These are phyloP conservation scores for Cyprinodon variegatus DNA, from an alignment of 2,113 vertebrate genomes.

Conservation along the genomic window DNA sequence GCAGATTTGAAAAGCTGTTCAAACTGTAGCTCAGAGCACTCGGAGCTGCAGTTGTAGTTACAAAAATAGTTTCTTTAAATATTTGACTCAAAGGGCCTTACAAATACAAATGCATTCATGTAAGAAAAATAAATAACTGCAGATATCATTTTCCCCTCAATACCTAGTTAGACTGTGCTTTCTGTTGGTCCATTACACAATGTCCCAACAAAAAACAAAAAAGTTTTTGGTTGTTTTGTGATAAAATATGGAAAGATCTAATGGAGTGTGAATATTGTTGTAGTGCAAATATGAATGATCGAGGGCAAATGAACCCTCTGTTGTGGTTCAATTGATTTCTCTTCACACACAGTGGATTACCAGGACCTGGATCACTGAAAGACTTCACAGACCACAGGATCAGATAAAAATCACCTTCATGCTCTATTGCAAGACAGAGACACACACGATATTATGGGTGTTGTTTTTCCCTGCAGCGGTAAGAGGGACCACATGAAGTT, in stretches of 20 bases:
- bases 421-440: conserved; percentile 18
- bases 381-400: conserved; percentile 4
- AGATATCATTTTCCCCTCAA: too few species aligned
- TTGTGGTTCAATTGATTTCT: background rate
- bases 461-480: conserved; percentile 28
- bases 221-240: background rate
- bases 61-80: too few species aligned
- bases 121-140: too few species aligned
- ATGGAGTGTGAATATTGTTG: background rate
- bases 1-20: too few species aligned
- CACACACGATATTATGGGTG: conserved; percentile 40
- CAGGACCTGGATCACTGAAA: background rate
- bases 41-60: too few species aligned
- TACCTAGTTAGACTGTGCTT: background rate
- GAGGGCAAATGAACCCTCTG: background rate
- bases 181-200: background rate
- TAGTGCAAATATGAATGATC: background rate
- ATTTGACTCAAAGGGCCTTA: too few species aligned
- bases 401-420: conserved; percentile 24
- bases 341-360: background rate
- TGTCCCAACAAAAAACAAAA: background rate
- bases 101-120: too few species aligned
- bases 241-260: background rate
- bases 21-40: too few species aligned
- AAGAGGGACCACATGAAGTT: background rate